Conservation (phyloP, 2,113 vertebrate genomes). For the Zosterops pallidus region DNA sequence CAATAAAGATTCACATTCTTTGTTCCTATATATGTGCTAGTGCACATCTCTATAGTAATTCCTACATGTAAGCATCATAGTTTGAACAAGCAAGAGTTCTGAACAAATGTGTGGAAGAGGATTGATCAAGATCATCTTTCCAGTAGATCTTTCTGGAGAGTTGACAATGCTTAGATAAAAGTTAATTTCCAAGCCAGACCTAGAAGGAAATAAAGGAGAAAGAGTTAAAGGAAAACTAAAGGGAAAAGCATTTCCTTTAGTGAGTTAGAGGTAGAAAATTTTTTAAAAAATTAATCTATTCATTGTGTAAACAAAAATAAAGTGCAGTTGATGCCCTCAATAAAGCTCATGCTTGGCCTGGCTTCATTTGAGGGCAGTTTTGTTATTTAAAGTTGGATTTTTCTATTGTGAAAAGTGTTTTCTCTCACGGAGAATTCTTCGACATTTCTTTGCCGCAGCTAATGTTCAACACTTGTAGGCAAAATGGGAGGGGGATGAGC, state of each 20-base stretch:
- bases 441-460: neutral
- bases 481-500: neutral
- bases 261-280: neutral
- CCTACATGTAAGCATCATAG: neutral
- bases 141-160: neutral
- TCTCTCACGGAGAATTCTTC: neutral
- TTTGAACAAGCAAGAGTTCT: neutral
- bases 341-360: neutral
- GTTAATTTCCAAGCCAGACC: neutral
- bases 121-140: neutral
- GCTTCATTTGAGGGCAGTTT: neutral
- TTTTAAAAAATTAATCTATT: neutral
- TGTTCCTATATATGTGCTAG: neutral
- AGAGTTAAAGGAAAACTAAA: neutral
- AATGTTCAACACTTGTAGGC: neutral
- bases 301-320: neutral
- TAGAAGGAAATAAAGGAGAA: neutral
- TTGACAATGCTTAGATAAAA: neutral
- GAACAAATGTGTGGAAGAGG: neutral
- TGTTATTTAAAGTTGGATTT: neutral
- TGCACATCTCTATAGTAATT: neutral
- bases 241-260: neutral
- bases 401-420: neutral
- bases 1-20: neutral
- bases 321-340: neutral